Conservation (phyloP, 2,797 vertebrate genomes). For the Triplophysa bombifrons region DNA sequence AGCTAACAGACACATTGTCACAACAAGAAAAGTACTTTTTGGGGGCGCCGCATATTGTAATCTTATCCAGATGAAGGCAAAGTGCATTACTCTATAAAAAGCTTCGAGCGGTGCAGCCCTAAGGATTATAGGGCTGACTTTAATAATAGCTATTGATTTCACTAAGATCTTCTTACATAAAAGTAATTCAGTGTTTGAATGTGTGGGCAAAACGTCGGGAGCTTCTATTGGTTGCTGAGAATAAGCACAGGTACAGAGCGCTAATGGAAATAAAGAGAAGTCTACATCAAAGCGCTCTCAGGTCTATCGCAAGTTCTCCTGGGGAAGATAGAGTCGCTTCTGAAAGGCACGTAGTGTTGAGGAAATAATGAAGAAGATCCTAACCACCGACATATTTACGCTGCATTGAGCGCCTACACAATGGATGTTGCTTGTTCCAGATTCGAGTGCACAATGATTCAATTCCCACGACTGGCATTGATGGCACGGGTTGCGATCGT, state of each 20-base stretch:
- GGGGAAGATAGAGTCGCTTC: conserved; percentile 4
- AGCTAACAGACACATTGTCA: conserved; percentile 44
- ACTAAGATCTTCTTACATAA: conserved; percentile 38
- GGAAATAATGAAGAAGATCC: conserved; percentile 38
- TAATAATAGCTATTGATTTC: conserved; percentile 48
- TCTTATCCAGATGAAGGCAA: conserved; percentile 37
- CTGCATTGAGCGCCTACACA: conserved; percentile 4
- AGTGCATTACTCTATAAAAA: conserved; percentile 22
- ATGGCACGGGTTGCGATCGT: conserved; percentile 36
- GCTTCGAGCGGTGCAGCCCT: conserved; percentile 18
- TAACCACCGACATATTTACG: conserved; percentile 35
- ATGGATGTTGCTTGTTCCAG: conserved; percentile 45
- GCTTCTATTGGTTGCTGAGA: conserved; percentile 11
- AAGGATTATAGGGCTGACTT: conserved; percentile 37
- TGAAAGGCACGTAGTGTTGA: conserved; percentile 3
- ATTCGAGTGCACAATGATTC: conserved; percentile 44
- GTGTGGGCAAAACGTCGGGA: conserved; percentile 24
- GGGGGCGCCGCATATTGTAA: conserved; percentile 31
- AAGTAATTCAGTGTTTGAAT: conserved; percentile 31
- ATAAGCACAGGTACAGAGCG: conserved; percentile 10
- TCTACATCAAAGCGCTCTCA: conserved; percentile 32
- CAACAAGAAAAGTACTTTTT: conserved; percentile 43
- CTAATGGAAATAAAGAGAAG: conserved; percentile 41
- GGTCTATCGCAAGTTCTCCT: conserved; percentile 24
- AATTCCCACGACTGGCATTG: conserved; percentile 46